Percentiles rank a stretch among this genome's conserved stretches.
phyloP scores from a whole-genome alignment of 2,888 invertebrate species.

The Cancer borealis region DNA sequence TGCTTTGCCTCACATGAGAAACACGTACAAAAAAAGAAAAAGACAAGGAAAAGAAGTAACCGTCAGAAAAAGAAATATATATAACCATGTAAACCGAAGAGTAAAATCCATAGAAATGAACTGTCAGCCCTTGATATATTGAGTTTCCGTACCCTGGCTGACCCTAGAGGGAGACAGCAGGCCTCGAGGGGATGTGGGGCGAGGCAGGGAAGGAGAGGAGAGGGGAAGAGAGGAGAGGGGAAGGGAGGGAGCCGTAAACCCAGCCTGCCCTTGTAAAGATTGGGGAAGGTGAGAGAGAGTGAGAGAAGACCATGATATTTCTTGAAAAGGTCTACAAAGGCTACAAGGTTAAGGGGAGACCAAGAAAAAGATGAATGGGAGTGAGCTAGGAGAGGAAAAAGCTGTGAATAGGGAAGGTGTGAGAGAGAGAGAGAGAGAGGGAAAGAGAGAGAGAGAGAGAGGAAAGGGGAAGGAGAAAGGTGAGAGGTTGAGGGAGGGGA shows the following conservation, averaged over 20 bases:
- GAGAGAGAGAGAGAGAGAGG: neutral
- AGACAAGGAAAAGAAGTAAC: too few relatives aligned
- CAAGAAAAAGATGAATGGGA: neutral
- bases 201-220: neutral
- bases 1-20: neutral
- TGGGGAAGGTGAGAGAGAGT: neutral
- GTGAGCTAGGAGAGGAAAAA: neutral
- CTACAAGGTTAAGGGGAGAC: neutral
- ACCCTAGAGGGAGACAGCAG: too few relatives aligned
- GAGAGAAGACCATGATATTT: neutral
- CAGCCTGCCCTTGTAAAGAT: neutral
- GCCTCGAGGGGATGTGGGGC: neutral
- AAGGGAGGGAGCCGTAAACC: conserved; percentile 18
- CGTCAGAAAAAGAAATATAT: neutral
- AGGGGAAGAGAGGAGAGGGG: too few relatives aligned
- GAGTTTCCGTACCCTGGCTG: neutral
- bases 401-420: neutral
- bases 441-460: neutral
- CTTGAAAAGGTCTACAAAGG: neutral
- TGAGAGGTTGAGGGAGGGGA: neutral
- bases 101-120: conserved; percentile 34
- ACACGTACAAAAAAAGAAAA: neutral
- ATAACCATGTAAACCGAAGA: neutral
- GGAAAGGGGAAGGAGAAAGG: neutral
- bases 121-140: conserved; percentile 22